phyloP scores from a whole-genome alignment of 1,140 invertebrate genomes.

The Popillia japonica region DNA sequence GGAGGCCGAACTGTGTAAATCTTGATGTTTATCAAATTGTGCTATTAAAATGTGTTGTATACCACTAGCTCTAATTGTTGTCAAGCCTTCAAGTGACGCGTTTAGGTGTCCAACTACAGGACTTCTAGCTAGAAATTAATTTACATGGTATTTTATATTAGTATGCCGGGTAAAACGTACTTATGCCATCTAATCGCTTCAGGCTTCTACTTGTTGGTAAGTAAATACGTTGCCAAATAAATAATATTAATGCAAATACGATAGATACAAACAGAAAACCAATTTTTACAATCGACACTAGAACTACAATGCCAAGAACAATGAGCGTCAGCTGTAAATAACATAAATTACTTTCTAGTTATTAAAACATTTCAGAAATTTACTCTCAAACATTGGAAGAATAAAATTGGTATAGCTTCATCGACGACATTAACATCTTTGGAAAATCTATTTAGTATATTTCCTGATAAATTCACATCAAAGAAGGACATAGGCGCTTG shows the following conservation, averaged over 20 bases:
- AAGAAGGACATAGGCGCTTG: slow-evolving; percentile 54
- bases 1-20: slow-evolving; percentile 71
- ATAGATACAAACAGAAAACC: slow-evolving; percentile 36
- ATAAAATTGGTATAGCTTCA: slow-evolving; percentile 49
- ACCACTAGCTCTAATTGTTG: slow-evolving; percentile 85
- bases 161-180: slow-evolving; percentile 59
- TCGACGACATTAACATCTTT: slow-evolving; percentile 52
- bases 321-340: slow-evolving; percentile 23
- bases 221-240: slow-evolving; percentile 68
- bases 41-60: slow-evolving; percentile 78
- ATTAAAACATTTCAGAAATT: slow-evolving; percentile 28
- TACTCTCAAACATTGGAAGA: slow-evolving; percentile 48
- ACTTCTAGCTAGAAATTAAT: slow-evolving; percentile 66
- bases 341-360: neutral
- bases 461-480: slow-evolving; percentile 54
- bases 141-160: neutral
- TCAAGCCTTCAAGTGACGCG: slow-evolving; percentile 84
- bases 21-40: slow-evolving; percentile 82
- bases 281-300: slow-evolving; percentile 34
- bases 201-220: slow-evolving; percentile 71
- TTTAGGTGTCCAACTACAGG: slow-evolving; percentile 88
- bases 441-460: slow-evolving; percentile 54
- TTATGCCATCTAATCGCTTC: slow-evolving; percentile 71
- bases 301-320: slow-evolving; percentile 27
- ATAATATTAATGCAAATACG: slow-evolving; percentile 64